Evolutionary conservation across 2,797 vertebrate species (phyloP), one percentile per base, ranked within the genome.

Genomic region (Anolis apletophallus): DNA sequence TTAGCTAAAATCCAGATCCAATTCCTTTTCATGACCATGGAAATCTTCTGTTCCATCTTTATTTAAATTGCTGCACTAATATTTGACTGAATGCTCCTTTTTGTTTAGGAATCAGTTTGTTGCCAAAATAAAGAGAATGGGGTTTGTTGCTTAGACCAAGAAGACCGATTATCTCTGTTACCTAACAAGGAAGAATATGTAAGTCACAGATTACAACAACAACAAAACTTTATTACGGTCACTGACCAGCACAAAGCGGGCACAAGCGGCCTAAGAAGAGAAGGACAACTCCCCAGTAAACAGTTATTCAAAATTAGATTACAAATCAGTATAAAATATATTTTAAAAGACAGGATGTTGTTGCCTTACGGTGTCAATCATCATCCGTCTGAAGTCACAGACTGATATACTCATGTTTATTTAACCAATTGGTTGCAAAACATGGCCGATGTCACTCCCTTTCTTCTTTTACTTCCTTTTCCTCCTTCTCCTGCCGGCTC

Each of bases 81-180:
- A 80, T 55, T 29, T 90, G 59, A 83, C 74, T 32, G 21, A 36
- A n/a, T 91, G 86, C 92, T 90, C 88, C 21, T 92, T 23, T 73
- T 72, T 73, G 57, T 94, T 84, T 83, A 97, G 97, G 93, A 94
- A 78, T 87, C 93, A 0, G 0, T 40, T 50, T 95, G 92, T 89
- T 97, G 96, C 91, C 95, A 93, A 88, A 93, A 86, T 85, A 94
- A 94, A 74, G 68, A 59, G 85, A 93, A 90, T 32, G 91, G 88
- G 59, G 91, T 85, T 19, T 96, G 96, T 90, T 96, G 94, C 88
- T 87, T 93, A 91, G 94, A 96, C 86, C 91, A 89, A 55, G 88
- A 87, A 83, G 92, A 85, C 64, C 5, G 88, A 12, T 77, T 88
- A 3, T 36, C 64, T 57, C 82, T 71, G 36, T 74, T 67, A 0